Percentiles rank a stretch among this genome's conserved stretches.
Evolutionary conservation across 2,888 invertebrate species (phyloP).

Genomic region (Caenorhabditis drosophilae): DNA sequence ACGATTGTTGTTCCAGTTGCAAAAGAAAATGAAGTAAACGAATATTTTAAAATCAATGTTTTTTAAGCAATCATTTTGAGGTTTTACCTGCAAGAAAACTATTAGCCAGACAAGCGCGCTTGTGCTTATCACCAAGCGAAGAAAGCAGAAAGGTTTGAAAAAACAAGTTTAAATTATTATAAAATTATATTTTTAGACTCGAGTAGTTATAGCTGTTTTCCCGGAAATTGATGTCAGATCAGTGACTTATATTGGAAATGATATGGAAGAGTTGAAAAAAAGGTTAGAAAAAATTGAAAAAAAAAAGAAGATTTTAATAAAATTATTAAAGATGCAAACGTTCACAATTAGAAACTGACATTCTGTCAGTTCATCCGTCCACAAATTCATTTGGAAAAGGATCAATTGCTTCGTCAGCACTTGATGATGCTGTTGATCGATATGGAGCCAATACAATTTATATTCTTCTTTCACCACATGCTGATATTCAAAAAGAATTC

Average conservation of each 20-base stretch:
- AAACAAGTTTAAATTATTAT: too few relatives aligned
- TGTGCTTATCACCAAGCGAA: conserved; percentile 76
- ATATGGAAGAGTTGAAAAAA: conserved; percentile 62
- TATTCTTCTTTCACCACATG: conserved; percentile 67
- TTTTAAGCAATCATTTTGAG: conserved; percentile 18
- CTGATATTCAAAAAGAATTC: conserved; percentile 82
- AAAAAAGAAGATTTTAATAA: too few relatives aligned
- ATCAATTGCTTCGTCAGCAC: conserved; percentile 47
- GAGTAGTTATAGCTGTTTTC: conserved; percentile 59
- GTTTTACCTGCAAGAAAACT: conserved; percentile 76
- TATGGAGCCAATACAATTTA: conserved; percentile 65
- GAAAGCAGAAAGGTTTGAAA: conserved; percentile 44
- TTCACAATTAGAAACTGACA: conserved; percentile 57
- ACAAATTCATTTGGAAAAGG: conserved; percentile 29
- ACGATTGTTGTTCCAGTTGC: conserved; percentile 79
- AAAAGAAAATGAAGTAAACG: conserved; percentile 34
- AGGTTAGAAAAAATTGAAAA: too few relatives aligned
- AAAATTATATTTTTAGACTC: conserved; percentile 48
- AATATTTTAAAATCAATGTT: neutral
- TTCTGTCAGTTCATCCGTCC: conserved; percentile 52
- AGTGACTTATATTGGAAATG: conserved; percentile 50
- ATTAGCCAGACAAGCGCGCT: conserved; percentile 78
- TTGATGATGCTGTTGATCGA: conserved; percentile 66
- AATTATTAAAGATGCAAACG: too few relatives aligned
- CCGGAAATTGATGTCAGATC: conserved; percentile 51